Base-by-base conservation (phyloP, 2,797 vertebrate species). In the Rhynchotus rufescens region DNA sequence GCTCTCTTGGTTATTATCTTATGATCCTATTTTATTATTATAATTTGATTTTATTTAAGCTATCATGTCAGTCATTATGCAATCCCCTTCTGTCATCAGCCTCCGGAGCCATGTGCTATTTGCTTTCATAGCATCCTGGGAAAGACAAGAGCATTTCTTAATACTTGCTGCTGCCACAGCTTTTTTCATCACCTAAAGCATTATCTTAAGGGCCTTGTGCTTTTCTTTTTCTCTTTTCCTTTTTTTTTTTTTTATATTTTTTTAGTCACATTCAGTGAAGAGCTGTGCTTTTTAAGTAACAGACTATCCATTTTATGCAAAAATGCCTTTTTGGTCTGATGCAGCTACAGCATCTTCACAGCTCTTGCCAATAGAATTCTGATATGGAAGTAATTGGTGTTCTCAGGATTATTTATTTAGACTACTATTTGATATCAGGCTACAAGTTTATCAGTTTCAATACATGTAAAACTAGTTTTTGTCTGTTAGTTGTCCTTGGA, bases 361-460 rank as follows among this genome's bases (percentile, higher is more conserved):
- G 68, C 69, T 93, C 82, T 54, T 89, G 66, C 89, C 71, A 86
- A 64, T 45, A 93, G 42, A 44, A 69, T 87, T 78, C 66, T 61
- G 30, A 5, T 64, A 56, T 52, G 44, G 62, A 85, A 95, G 90
- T 84, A 91, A 96, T 79, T 91, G 76, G 23, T 75, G 91, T 95
- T 93, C 92, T 81, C 69, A 38, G 44, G 67, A 88, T 75, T 89
- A 79, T 95, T 94, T 89, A 77, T 93, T 96, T 80, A 86, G 84
- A 74, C 6, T 25, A 64, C 38, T 86, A 36, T 84, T 88, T 92
- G 76, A 86, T 82, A 81, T 6, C 80, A 86, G 80, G 68, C 49
- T 74, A 74, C 67, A 88, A 89, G 76, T 79, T 80, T 69, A 47
- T 74, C 88, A 64, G 67, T 80, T 94, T 84, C 52, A 61, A 61